Evolutionary conservation across 2,888 invertebrate species (phyloP).

Genomic region (Homarus gammarus): DNA sequence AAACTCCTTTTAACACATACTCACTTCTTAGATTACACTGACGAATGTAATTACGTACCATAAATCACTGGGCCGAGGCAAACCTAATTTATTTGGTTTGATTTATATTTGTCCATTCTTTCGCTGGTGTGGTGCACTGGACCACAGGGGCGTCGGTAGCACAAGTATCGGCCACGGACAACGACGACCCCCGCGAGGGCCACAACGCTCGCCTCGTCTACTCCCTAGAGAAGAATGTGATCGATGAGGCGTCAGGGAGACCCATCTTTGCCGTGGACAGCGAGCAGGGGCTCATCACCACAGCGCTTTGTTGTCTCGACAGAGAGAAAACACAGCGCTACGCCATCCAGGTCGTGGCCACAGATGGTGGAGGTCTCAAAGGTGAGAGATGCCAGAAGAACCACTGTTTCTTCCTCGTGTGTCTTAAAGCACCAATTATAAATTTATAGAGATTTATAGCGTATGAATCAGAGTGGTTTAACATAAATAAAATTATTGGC

Average conservation of each 20-base stretch:
- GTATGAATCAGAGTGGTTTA: too few relatives aligned
- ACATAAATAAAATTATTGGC: too few relatives aligned
- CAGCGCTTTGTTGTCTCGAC: constrained; percentile 79
- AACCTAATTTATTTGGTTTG: too few relatives aligned
- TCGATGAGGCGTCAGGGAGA: constrained; percentile 79
- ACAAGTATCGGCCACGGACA: constrained; percentile 80
- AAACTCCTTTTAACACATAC: too few relatives aligned
- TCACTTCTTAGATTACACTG: too few relatives aligned
- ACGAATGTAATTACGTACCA: too few relatives aligned
- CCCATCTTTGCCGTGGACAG: constrained; percentile 80
- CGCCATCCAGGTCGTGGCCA: constrained; percentile 78
- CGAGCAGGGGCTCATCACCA: constrained; percentile 79
- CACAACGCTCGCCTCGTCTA: constrained; percentile 81
- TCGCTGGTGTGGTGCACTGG: not conserved
- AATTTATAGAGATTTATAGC: too few relatives aligned
- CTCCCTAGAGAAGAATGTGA: constrained; percentile 79
- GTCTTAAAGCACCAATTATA: too few relatives aligned
- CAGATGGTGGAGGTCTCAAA: constrained; percentile 78
- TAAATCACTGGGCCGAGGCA: too few relatives aligned
- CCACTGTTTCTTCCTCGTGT: too few relatives aligned
- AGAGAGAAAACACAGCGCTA: constrained; percentile 79
- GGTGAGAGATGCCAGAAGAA: constrained; percentile 73
- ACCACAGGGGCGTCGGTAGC: constrained; percentile 78
- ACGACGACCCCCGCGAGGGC: constrained; percentile 80
- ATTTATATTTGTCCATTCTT: too few relatives aligned